These are phyloP conservation scores for Teleogryllus occipitalis DNA, from an alignment of 1,140 invertebrate species.

Conservation along the genomic window DNA sequence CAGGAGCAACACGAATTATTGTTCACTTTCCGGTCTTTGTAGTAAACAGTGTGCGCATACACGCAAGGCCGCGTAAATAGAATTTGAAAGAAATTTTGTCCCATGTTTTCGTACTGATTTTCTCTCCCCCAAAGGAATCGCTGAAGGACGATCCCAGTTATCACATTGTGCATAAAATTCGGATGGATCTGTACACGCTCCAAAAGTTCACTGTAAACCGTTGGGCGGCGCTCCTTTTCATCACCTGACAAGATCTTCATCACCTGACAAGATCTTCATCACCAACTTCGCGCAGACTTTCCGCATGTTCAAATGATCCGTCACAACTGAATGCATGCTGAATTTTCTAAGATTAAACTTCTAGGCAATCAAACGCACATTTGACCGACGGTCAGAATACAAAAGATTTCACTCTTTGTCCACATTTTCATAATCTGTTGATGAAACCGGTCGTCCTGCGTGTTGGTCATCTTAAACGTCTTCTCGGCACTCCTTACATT, in stretches of 20 bases:
- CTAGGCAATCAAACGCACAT: background rate
- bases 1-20: too few relatives aligned
- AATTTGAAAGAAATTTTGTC: too few relatives aligned
- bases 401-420: background rate
- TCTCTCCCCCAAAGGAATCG: too few relatives aligned
- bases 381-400: background rate
- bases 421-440: background rate
- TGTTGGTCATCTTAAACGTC: background rate
- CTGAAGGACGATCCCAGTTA: background rate
- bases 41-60: too few relatives aligned
- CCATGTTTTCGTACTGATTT: too few relatives aligned
- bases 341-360: background rate
- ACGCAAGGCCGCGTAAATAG: too few relatives aligned
- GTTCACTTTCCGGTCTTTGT: too few relatives aligned
- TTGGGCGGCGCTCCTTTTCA: background rate
- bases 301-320: background rate
- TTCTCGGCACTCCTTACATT: background rate
- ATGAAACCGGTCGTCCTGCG: background rate
- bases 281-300: background rate
- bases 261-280: too few relatives aligned
- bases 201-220: background rate
- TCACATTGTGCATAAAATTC: background rate
- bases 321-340: background rate
- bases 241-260: background rate
- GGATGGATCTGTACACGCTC: background rate